These are phyloP conservation scores for Stictocephala bisonia DNA, from an alignment of 2,888 invertebrate species.

Conservation along the genomic window DNA sequence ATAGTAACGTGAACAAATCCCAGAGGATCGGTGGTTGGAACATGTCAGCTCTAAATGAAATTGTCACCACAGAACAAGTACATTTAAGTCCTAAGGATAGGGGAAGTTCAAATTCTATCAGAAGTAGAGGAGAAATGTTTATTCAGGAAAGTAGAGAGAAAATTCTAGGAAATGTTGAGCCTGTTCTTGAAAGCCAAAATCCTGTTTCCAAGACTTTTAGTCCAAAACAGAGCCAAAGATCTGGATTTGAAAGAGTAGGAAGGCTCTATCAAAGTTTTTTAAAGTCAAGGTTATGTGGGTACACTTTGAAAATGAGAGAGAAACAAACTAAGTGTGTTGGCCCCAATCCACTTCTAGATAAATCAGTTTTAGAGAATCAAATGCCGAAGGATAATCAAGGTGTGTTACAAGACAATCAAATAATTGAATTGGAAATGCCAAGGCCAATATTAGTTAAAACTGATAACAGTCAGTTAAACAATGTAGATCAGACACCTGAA, in stretches of 20 bases:
- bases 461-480: not conserved
- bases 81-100: not conserved
- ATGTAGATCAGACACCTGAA: not conserved
- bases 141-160: conserved; percentile 19
- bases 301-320: conserved; percentile 14
- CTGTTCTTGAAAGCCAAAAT: too few species aligned
- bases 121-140: not conserved
- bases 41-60: not conserved
- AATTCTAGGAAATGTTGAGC: conserved; percentile 11
- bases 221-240: too few species aligned
- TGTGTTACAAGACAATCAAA: not conserved
- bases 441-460: conserved; percentile 4
- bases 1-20: too few species aligned
- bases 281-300: conserved; percentile 14
- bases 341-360: conserved; percentile 26
- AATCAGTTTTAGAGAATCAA: conserved; percentile 16
- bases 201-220: too few species aligned
- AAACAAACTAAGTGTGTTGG: not conserved
- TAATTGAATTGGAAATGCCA: conserved; percentile 15
- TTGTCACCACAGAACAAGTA: not conserved
- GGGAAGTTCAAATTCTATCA: not conserved
- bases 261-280: conserved; percentile 26
- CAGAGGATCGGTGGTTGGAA: conserved; percentile 26
- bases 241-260: conserved; percentile 7
- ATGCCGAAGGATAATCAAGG: too few species aligned